These are phyloP conservation scores for Ataeniobius toweri DNA, from an alignment of 2,797 vertebrate species.

Conservation along the genomic window DNA sequence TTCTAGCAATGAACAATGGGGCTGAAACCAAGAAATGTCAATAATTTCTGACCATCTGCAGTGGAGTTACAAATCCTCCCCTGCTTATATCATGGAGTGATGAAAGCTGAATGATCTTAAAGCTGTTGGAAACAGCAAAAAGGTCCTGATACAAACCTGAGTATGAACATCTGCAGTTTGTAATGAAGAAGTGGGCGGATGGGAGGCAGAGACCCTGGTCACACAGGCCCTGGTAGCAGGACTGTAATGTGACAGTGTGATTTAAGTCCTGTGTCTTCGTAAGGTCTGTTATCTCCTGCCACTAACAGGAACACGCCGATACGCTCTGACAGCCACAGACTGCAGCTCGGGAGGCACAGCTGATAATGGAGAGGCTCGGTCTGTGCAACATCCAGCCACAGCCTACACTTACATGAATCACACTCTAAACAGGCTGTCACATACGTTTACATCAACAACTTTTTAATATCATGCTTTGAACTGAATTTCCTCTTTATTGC, in stretches of 20 bases:
- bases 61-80: background rate
- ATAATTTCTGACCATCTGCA: conserved; percentile 1
- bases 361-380: conserved; percentile 51
- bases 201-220: conserved; percentile 53
- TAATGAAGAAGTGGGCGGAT: conserved; percentile 32
- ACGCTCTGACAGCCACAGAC: conserved; percentile 53
- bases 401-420: conserved; percentile 43
- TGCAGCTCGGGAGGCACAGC: conserved; percentile 50
- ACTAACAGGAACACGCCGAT: conserved; percentile 57
- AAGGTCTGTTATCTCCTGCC: conserved; percentile 63
- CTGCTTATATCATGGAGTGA: background rate
- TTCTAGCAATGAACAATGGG: background rate
- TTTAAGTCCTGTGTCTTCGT: conserved; percentile 68
- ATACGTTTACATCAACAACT: conserved; percentile 23
- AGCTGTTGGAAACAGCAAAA: background rate
- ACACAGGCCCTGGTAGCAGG: conserved; percentile 58
- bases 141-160: background rate
- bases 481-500: conserved; percentile 2
- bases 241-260: conserved; percentile 74
- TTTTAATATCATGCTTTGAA: conserved; percentile 12
- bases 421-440: conserved; percentile 46
- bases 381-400: conserved; percentile 32
- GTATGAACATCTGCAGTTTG: background rate
- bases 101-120: conserved; percentile 2
- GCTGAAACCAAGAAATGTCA: background rate